Base-by-base conservation (phyloP, 1,140 invertebrate genomes). In the Pararge aegeria region DNA sequence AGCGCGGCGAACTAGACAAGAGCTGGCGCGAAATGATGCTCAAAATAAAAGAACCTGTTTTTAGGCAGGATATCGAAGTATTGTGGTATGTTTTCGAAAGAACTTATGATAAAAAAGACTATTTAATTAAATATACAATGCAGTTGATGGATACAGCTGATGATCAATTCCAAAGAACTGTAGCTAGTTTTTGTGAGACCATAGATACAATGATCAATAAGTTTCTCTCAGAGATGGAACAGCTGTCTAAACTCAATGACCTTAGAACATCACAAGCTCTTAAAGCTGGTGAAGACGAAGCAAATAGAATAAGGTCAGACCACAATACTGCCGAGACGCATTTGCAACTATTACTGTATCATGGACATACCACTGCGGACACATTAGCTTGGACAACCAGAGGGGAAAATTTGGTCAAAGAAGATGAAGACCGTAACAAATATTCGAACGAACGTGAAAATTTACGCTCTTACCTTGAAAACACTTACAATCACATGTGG, bases 31-130 rank as follows among this genome's bases (percentile, higher is more conserved):
- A 80, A 42, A 66, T 80, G 61, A 85, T 89, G 84, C 46, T 83
- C 0, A 85, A 87, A 59, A 85, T 89, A 29, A 87, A 87, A 61
- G 81, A 85, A 68, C 87, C 87, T 0, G 57, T 86, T 3, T 86
- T 88, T 42, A 82, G 62, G 48, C 66, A 86, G 62, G 85, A 89
- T 16, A 80, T 89, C 12, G 77, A 89, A 73, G 73, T 87, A 3
- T 75, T 86, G 75, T 87, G 85, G 80, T 78, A 86, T 55, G 70
- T 69, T 13, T 89, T 88, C 54, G 87, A 89, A 73, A 68, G 87
- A 52, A 64, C 61, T 2, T 82, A 64, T 10, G 83, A 89, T 24
- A 89, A 88, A 66, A 88, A 87, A 71, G 77, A 88, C 40, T 64
- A 87, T 51, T 58, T 81, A 13, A 82, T 88, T 7, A 73, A 61